Base-by-base conservation (phyloP, 2,888 invertebrate genomes). In the Thalpophila matura region DNA sequence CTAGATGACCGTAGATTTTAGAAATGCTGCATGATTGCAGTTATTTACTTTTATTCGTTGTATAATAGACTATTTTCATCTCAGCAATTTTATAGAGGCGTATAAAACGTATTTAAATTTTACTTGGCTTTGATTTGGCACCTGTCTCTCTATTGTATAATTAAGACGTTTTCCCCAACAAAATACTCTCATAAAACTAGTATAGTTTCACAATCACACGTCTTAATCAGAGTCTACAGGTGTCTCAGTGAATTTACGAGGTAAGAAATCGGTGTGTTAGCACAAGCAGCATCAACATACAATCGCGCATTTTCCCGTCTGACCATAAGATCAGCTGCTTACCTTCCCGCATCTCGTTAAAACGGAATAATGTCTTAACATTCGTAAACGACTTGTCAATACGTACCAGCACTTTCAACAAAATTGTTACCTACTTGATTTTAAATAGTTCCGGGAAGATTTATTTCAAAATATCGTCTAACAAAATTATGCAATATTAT, bases 321-420 rank as follows among this genome's bases (percentile, higher is more conserved):
- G 47, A 49, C 71, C 71, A 71, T 71, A 71, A 71, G 16, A 68
- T 50, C 67, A 54, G 67, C 69, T 38, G 38, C 74, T 40, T 67
- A 74, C 68, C 60, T 69, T 38, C 73, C 42, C 74, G 74, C 51
- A 74, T 71, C 71, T 71, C 53, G 71, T 71, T 71, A 71, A 67
- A 74, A 20, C 43, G 46, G 69, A 18, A 71, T 71, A 71, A 71
- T 68, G 69, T 56, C 51, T 60, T 37, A 45, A 67, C 69, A 67
- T 66, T 74, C 40, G 69, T 73, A 57, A 53, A 53, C 66, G 51
- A 45, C 54, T 65, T 57, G 43, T 53, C 66, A 26, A 9, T 53
- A 14, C 10, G 24, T 50, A 24, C 20, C 31, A 56, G 55, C 12
- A 47, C 40, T 65, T 56, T 72, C 68, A 42, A 56, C 20, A 9